phyloP scores from a whole-genome alignment of 2,888 invertebrate genomes.

The Axea sp. region DNA sequence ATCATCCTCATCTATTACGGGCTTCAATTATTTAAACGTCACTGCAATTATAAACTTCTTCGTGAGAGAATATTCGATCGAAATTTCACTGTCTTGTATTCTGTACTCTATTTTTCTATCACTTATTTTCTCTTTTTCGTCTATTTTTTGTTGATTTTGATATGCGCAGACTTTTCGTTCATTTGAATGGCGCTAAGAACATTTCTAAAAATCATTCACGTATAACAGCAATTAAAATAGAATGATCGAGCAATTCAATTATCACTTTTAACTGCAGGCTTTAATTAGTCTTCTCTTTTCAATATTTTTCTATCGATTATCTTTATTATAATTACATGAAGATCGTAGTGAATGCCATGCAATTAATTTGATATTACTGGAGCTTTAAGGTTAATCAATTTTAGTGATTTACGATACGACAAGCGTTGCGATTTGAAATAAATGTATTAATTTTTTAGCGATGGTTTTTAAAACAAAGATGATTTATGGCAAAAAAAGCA shows the following conservation, averaged over 20 bases:
- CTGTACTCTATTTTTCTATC: not conserved
- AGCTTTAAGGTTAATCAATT: constrained; percentile 21
- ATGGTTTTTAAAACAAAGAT: not conserved
- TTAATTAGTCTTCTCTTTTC: constrained; percentile 22
- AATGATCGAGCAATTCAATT: constrained; percentile 41
- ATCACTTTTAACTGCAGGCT: constrained; percentile 21
- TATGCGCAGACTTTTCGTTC: not conserved
- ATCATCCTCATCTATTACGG: not conserved
- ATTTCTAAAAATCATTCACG: too few relatives aligned
- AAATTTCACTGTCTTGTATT: constrained; percentile 19
- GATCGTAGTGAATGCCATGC: not conserved
- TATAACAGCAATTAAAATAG: constrained; percentile 19
- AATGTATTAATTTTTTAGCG: too few relatives aligned
- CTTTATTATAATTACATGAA: too few relatives aligned
- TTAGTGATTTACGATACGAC: constrained; percentile 13
- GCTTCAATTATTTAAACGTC: constrained; percentile 25
- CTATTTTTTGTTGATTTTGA: not conserved
- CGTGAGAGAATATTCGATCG: constrained; percentile 10
- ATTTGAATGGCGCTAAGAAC: not conserved
- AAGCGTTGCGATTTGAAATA: not conserved
- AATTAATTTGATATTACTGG: constrained; percentile 22
- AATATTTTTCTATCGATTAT: constrained; percentile 4
- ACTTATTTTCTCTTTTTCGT: not conserved
- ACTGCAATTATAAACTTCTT: constrained; percentile 23
- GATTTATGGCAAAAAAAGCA: constrained; percentile 2